These are phyloP conservation scores for Alethe castanea DNA, from an alignment of 2,113 vertebrate genomes.

Conservation along the genomic window DNA sequence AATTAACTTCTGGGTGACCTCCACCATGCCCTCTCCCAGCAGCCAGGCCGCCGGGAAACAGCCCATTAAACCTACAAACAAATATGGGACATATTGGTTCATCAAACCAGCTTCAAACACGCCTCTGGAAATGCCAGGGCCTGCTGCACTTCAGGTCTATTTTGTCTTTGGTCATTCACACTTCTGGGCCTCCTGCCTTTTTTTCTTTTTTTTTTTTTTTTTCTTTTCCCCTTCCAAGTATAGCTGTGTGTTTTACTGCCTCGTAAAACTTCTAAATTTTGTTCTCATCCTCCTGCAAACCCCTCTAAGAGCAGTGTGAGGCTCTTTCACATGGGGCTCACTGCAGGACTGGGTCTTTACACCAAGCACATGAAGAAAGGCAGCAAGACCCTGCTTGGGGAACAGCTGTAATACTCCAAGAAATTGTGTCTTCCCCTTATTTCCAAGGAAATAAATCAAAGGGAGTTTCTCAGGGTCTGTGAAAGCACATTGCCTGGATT, in stretches of 20 bases:
- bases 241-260: background rate
- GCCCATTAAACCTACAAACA: constrained; percentile 55
- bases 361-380: background rate
- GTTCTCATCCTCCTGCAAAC: constrained; percentile 12
- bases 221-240: background rate
- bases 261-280: background rate
- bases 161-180: background rate
- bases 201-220: background rate
- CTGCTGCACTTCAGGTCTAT: background rate
- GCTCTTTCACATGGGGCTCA: background rate
- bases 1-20: constrained; percentile 56
- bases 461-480: constrained; percentile 57
- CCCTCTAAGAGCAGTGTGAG: background rate
- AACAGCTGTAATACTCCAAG: constrained; percentile 17
- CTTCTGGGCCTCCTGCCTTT: background rate
- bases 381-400: background rate
- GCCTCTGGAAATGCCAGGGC: background rate
- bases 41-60: constrained; percentile 19
- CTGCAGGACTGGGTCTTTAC: background rate
- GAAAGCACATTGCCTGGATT: constrained; percentile 38
- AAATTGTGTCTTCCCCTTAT: constrained; percentile 5
- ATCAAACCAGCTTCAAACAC: constrained; percentile 22
- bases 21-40: constrained; percentile 40
- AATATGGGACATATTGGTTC: constrained; percentile 16
- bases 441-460: constrained; percentile 59